Evolutionary conservation across 64 coral and sea anemone genomes (phyloP), one percentile per base, ranked within the genome.

Genomic region (Catalaphyllia jardinei): DNA sequence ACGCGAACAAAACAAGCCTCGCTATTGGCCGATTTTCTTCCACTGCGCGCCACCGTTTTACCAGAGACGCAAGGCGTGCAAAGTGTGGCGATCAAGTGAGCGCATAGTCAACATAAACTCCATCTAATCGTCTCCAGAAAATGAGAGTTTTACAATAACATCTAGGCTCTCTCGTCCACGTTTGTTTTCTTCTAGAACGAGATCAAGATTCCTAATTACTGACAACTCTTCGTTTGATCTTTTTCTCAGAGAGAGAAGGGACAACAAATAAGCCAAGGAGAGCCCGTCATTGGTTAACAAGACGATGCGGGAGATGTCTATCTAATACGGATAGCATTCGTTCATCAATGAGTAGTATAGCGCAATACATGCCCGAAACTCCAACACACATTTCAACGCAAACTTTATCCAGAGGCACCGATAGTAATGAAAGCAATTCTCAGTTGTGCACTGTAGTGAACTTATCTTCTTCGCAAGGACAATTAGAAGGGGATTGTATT

Each of bases 191-290:
- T 1, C 33, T 35, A 35, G 33, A 35, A 3, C 1, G 33, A 35
- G 33, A 35, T 35, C 33, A 35, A 35, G 33, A 3, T 35, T 35
- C 33, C 33, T 35, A 35, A 35, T 35, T 35, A 35, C 42, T 46
- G 42, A 46, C 5, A 46, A 5, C 42, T 46, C 42, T 46, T 46
- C 3, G 3, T 46, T 46, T 46, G 42, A 50, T 67, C 72, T 87
- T 54, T 67, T 88, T 78, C n/a, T 31, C 46, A 96, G 94, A 96
- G 75, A 88, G 87, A 38, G 94, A 96, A 38, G 74, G 79, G 49
- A 93, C 87, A 25, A 90, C 92, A 79, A 93, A 93, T 74, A 96
- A 96, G 61, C 91, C 89, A 62, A 75, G 87, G 35, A 88, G 94
- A 67, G 54, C 82, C 22, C 91, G 94, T 22, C 87, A 92, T 24